These are phyloP conservation scores for Nomada hirtipes DNA, from an alignment of 2,888 invertebrate species.

Conservation along the genomic window DNA sequence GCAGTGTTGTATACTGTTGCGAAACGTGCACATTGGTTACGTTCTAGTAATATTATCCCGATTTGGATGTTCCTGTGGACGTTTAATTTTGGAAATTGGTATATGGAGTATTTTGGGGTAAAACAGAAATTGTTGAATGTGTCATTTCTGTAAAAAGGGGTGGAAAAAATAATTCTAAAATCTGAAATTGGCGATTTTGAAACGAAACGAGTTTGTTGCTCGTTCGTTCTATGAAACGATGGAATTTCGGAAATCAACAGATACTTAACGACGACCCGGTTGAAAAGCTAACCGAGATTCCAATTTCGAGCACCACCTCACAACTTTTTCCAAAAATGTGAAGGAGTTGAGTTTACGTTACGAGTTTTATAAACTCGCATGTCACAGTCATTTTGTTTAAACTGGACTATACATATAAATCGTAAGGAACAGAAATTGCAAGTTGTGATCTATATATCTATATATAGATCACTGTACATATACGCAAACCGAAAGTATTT, in stretches of 20 bases:
- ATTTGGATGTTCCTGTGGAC: no score
- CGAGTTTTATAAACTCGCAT: background rate
- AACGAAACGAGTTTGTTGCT: background rate
- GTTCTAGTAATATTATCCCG: no score
- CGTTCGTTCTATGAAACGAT: slow-evolving; percentile 1
- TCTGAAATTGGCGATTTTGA: slow-evolving; percentile 44
- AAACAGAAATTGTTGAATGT: no score
- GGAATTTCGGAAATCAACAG: slow-evolving; percentile 3
- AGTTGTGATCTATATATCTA: no score
- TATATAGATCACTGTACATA: no score
- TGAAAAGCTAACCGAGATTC: background rate
- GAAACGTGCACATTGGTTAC: no score
- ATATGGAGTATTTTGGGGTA: no score
- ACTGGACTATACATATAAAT: background rate
- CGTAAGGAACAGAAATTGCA: background rate
- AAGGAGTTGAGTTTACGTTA: background rate
- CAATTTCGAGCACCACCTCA: slow-evolving; percentile 1
- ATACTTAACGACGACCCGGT: background rate
- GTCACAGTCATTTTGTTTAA: background rate
- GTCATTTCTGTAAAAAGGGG: no score
- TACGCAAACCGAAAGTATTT: background rate
- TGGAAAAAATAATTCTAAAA: background rate
- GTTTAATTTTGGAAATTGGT: no score
- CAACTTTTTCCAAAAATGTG: background rate
- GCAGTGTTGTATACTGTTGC: background rate